Base-by-base conservation (phyloP, 2,888 invertebrate species). In the Nomada fucata region DNA sequence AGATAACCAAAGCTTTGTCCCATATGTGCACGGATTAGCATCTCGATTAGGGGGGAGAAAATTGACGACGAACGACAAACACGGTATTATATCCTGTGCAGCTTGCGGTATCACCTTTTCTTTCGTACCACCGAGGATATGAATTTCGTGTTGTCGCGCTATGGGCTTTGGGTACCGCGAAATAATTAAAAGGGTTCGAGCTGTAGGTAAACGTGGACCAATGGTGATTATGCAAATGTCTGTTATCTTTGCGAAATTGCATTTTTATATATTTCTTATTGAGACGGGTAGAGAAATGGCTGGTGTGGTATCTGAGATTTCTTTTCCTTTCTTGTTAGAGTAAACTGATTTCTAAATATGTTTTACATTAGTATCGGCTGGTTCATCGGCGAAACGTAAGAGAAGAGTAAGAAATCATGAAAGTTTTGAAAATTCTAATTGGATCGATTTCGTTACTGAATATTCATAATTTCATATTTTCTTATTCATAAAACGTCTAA, bases 41-140 rank as follows among this genome's bases (percentile, higher is more conserved):
- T 68, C 59, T 20, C 53, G 76, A 76, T 86, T 73, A 52, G 77
- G 7, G n/a, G 47, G 52, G 71, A 50, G 68, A 47, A 82, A 82
- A 82, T 82, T 82, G 76, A 76, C 68, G 61, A 44, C 82, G 71
- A 69, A 59, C 76, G 65, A 60, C 71, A 81, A 76, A 72, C 81
- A 59, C 53, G 42, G 73, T 61, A 65, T 81, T 69, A 76, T 61
- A 82, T 68, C 69, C 53, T 60, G 52, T 20, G 29, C 59, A 65
- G 57, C 69, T 20, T 50, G 18, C 52, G 52, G 67, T 26, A 73
- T 64, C 55, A 23, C n/a, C 42, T 20, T 20, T 65, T 53, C 36
- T 36, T 52, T 10, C 9, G 11, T 2, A 18, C 29, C 15, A 36
- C 52, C 55, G 9, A 7, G 20, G 20, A 72, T 72, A 72, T 53